Percentiles rank a stretch among this genome's conserved stretches.
Evolutionary conservation across 92 coral and sea anemone species (phyloP).

Genomic region (Epizoanthus scotinus): DNA sequence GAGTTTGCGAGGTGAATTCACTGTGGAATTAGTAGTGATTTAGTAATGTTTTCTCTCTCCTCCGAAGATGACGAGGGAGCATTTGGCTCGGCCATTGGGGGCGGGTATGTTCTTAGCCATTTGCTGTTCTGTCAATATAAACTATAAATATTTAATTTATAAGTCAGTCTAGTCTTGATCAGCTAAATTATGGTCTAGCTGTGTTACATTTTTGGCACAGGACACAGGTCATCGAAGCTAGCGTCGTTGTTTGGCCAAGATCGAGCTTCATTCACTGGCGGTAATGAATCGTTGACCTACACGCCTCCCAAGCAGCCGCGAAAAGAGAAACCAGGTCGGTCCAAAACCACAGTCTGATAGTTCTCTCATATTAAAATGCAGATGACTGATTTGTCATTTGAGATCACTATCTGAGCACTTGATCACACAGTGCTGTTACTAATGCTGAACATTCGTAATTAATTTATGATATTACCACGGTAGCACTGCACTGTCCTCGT

Average conservation of each 20-base stretch:
- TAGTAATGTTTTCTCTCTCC: constrained; percentile 78
- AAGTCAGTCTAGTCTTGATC: too few relatives aligned
- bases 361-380: too few relatives aligned
- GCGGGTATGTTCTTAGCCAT: constrained; percentile 62
- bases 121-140: neutral
- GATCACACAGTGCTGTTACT: too few relatives aligned
- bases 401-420: too few relatives aligned
- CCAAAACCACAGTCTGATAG: too few relatives aligned
- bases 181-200: too few relatives aligned
- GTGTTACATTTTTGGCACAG: too few relatives aligned
- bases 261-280: constrained; percentile 84
- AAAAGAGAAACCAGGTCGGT: constrained; percentile 88
- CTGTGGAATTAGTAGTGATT: constrained; percentile 17
- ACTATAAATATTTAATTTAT: too few relatives aligned
- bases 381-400: too few relatives aligned
- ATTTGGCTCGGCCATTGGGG: constrained; percentile 66
- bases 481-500: too few relatives aligned
- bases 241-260: constrained; percentile 95
- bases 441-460: too few relatives aligned
- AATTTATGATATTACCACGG: too few relatives aligned
- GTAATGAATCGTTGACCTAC: constrained; percentile 93
- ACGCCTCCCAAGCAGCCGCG: constrained; percentile 98
- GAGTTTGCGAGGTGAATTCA: neutral
- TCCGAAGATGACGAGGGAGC: constrained; percentile 86
- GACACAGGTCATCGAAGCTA: constrained; percentile 84